A percentile compares a stretch with the other conserved stretches of the same genome.
Conservation (phyloP, 1,140 invertebrate genomes). For the Paracyclopina nana region DNA sequence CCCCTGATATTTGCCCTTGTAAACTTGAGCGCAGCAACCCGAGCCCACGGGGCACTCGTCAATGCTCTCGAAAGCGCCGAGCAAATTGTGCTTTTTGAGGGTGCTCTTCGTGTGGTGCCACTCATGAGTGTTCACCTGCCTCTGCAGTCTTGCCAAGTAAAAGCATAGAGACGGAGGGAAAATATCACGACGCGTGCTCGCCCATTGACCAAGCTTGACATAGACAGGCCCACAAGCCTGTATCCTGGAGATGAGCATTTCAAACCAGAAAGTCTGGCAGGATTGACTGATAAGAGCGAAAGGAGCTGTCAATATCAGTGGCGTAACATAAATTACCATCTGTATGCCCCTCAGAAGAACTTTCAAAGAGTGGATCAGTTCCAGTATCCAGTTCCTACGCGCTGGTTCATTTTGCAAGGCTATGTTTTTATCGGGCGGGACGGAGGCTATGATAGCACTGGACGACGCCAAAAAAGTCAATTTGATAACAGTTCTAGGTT, state of each 20-base stretch:
- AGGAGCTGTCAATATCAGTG: no score
- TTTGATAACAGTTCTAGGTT: no score
- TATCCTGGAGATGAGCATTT: not conserved
- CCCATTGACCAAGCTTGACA: conserved; percentile 29
- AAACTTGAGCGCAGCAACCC: conserved; percentile 34
- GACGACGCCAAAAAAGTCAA: no score
- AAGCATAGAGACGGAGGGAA: conserved; percentile 29
- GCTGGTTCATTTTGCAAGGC: no score
- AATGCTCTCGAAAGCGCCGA: conserved; percentile 26
- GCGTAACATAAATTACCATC: no score
- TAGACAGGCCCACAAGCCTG: conserved; percentile 28
- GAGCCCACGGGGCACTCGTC: conserved; percentile 29
- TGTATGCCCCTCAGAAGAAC: no score
- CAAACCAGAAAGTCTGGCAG: no score
- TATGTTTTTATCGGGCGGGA: no score
- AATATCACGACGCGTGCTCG: conserved; percentile 31
- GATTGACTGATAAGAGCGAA: no score
- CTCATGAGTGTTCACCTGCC: conserved; percentile 25
- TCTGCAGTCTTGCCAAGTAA: conserved; percentile 26
- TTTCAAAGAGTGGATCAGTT: no score
- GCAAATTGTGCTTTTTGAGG: conserved; percentile 25
- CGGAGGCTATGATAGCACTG: no score
- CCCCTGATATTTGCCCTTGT: conserved; percentile 15
- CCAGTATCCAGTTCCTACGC: no score
- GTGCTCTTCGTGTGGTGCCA: conserved; percentile 25